Base-by-base conservation (phyloP, 2,888 invertebrate species). In the Sepioteuthis lessoniana region DNA sequence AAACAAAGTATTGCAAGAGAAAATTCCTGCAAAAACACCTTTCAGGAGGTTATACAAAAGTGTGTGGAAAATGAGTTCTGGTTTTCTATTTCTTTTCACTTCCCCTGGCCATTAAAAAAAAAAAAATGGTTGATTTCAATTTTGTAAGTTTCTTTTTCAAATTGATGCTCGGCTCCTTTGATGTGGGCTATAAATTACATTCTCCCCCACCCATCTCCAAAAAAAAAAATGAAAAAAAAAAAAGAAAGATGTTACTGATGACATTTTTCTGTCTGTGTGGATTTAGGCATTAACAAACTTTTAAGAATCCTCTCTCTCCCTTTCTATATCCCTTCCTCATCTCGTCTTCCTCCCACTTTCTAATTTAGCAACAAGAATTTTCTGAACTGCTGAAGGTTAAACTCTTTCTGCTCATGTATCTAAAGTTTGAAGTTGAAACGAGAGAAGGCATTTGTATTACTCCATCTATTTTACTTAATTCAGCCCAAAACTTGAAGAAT, bases 131-230 rank as follows among this genome's bases (percentile, higher is more conserved):
- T 76, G 76, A 76, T 76, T 76, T 76, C 31, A 35, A 76, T n/a
- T 76, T 76, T 76, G 13, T n/a, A 76, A n/a, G n/a, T n/a, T 76
- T 76, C n/a, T 76, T 76, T 76, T 76, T 76, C 76, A 76, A 76
- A 76, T 76, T 76, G 76, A n/a, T 76, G 76, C 76, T n/a, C 13
- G n/a, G 7, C 2, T 76, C 76, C 76, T 76, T 76, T 76, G 76
- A 76, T 76, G 76, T 76, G 76, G 76, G n/a, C 76, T 76, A 76
- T n/a, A 76, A 76, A 76, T 76, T n/a, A 76, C n/a, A 76, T 35
- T 76, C 76, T 7, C n/a, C n/a, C n/a, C n/a, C n/a, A n/a, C n/a
- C n/a, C n/a, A n/a, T n/a, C n/a, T n/a, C 7, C n/a, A 76, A n/a
- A 76, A 13, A 76, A 16, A n/a, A 76, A 76, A n/a, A 76, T 16